Evolutionary conservation across 2,113 vertebrate species (phyloP), one percentile per base, ranked within the genome.

Genomic region (Gadus chalcogrammus): DNA sequence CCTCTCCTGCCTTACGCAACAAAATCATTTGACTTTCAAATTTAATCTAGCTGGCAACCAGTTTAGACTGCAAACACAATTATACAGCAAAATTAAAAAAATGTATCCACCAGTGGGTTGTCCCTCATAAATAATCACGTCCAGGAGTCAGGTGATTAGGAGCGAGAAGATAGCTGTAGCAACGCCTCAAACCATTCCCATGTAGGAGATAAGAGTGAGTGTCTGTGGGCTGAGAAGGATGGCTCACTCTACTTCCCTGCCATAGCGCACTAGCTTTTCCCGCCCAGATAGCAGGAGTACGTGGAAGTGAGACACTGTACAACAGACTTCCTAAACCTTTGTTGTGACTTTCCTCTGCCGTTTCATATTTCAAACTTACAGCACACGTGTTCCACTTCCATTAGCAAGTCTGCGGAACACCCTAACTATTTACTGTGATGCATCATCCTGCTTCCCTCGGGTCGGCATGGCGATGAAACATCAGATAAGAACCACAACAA

Each of bases 51-150:
- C 70, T 89, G 88, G 89, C 89, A 91, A 91, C 92, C 90, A 77
- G 90, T 94, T 95, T 94, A 88, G 74, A 91, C 92, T 83, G 87
- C 66, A 92, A 94, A 95, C 92, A 93, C 93, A 93, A 95, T 95
- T 94, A 94, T 90, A 91, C 92, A 89, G 92, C 94, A 94, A 93
- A 94, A 93, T 95, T 93, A 35, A 93, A 82, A 95, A 48, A 94
- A 92, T 61, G 89, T 92, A 93, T 94, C 94, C 93, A 93, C 91
- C 88, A 87, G 91, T 94, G 94, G 93, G 91, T 92, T 93, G 93
- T 92, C 93, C 88, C 92, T 95, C 91, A 93, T 94, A 93, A 95
- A 96, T 94, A 94, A 93, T 93, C 91, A 91, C 87, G 87, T 93
- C 91, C 85, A 83, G 86, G 88, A 78, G 92, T 64, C 73, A 73